phyloP scores from a whole-genome alignment of 2,888 invertebrate genomes.

The Amorpha juglandis region DNA sequence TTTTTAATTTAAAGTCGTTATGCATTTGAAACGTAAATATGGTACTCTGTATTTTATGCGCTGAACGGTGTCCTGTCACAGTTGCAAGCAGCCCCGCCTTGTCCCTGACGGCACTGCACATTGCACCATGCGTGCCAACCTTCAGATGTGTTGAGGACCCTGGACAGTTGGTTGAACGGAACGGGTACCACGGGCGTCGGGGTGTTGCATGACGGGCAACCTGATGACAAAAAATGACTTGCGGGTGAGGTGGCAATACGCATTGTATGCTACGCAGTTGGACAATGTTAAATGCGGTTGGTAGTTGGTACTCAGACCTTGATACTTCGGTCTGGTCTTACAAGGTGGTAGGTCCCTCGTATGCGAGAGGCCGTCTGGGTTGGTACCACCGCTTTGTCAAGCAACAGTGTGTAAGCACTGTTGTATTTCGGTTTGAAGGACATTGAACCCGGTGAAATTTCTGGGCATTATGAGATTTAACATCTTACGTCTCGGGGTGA shows the following conservation, averaged over 20 bases:
- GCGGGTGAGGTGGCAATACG: neutral
- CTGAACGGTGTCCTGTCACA: constrained; percentile 87
- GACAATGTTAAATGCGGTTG: constrained; percentile 25
- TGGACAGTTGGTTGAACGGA: constrained; percentile 27
- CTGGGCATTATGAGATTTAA: too few species aligned
- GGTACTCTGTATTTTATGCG: neutral
- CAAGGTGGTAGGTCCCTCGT: too few species aligned
- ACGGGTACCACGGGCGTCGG: constrained; percentile 33
- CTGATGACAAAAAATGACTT: constrained; percentile 42
- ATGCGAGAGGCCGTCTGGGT: too few species aligned
- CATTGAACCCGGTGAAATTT: too few species aligned
- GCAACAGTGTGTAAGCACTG: too few species aligned
- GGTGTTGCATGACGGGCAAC: constrained; percentile 71
- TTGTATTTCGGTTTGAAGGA: too few species aligned
- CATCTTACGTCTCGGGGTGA: too few species aligned
- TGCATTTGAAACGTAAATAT: neutral
- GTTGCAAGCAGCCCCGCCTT: constrained; percentile 90
- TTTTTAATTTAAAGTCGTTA: neutral
- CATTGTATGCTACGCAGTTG: neutral
- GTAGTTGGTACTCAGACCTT: too few species aligned
- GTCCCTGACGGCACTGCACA: constrained; percentile 86
- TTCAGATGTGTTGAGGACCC: constrained; percentile 57
- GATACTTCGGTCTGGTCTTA: too few species aligned
- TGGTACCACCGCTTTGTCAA: too few species aligned
- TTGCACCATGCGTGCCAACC: constrained; percentile 88